Evolutionary conservation across 2,113 vertebrate genomes (phyloP), one percentile per base, ranked within the genome.

Genomic region (Spea multiplicata): DNA sequence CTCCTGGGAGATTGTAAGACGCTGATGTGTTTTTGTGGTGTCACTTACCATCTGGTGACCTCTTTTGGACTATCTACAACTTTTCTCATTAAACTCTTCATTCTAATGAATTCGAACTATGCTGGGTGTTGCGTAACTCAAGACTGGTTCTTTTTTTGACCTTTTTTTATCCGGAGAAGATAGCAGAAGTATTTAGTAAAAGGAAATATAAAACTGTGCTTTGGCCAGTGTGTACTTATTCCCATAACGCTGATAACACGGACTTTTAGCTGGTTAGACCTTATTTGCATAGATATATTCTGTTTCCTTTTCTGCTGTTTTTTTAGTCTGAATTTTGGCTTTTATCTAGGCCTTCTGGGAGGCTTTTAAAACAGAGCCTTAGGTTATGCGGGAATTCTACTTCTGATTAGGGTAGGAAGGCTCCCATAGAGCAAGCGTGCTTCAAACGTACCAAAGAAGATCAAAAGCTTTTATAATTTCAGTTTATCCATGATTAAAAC

Each of bases 391-490:
- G 45, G 52, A 50, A 44, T 16, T 9, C 5, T 30, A 68, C n/a
- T 53, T 61, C 49, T 80, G 74, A 80, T 80, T 80, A 80, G 62
- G 48, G 64, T 57, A 17, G 71, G 30, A 52, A 73, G 30, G n/a
- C 30, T 66, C 7, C 16, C 64, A 44, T 53, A 13, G 16, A 48
- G 48, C 52, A 30, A 46, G 45, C 44, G 66, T 5, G 2, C 16
- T 48, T 10, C 45, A 44, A 67, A 48, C 59, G 50, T 57, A 68
- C 44, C 44, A 50, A 5, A 66, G 76, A 14, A 80, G 62, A 74
- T 80, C 78, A 80, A 80, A 80, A 52, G 44, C 78, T n/a, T 64
- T 67, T 66, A 79, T 57, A 8, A 73, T 66, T 66, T 66, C 14
- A 73, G 66, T 73, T 55, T 73, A 59, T 55, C 68, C 71, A 14